phyloP scores from a whole-genome alignment of 2,888 invertebrate genomes.

The Carterocephalus palaemon region DNA sequence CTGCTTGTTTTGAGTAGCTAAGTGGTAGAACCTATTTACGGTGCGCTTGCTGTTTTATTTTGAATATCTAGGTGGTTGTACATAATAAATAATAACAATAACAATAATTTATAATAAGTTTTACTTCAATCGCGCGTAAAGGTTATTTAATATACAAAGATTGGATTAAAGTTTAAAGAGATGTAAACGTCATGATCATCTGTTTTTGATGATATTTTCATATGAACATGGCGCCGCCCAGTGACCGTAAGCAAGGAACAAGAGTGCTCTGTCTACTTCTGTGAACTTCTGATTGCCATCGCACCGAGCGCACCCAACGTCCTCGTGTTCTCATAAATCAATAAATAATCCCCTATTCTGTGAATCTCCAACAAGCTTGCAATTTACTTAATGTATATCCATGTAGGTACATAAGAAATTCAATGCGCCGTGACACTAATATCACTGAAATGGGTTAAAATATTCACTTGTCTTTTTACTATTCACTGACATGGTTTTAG shows the following conservation, averaged over 20 bases:
- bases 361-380: constrained; percentile 11
- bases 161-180: too few species aligned
- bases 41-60: too few species aligned
- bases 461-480: constrained; percentile 13
- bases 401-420: not conserved
- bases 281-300: constrained; percentile 65
- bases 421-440: not conserved
- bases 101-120: too few species aligned
- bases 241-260: constrained; percentile 59
- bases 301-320: constrained; percentile 40
- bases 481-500: constrained; percentile 23
- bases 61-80: too few species aligned
- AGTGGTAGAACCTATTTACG: too few species aligned
- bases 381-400: constrained; percentile 12
- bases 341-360: constrained; percentile 43
- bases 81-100: too few species aligned
- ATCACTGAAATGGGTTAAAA: constrained; percentile 18
- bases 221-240: constrained; percentile 50
- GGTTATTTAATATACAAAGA: too few species aligned
- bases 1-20: too few species aligned
- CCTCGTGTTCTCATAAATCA: constrained; percentile 53
- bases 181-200: too few species aligned
- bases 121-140: too few species aligned
- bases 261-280: constrained; percentile 68
- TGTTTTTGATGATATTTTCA: constrained; percentile 73